Conservation (phyloP, 2,888 invertebrate species). For the Catotricha subobsoleta region DNA sequence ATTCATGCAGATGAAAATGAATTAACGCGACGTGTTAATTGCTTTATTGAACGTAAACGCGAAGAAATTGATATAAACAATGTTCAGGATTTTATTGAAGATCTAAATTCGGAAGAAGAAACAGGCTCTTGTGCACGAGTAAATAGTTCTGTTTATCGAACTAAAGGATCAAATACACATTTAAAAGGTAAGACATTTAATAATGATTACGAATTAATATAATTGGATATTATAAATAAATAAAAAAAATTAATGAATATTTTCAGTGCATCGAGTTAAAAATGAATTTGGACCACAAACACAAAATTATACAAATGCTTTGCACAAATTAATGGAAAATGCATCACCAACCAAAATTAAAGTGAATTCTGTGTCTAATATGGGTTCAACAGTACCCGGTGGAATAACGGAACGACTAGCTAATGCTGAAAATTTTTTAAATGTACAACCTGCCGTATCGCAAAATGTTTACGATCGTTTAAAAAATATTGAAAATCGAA, state of each 20-base stretch:
- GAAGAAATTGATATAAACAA: conserved; percentile 55
- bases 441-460: conserved; percentile 23
- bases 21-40: conserved; percentile 47
- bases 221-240: conserved; percentile 3
- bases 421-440: conserved; percentile 44
- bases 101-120: conserved; percentile 26
- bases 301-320: conserved; percentile 26
- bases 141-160: conserved; percentile 48
- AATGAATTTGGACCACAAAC: conserved; percentile 55
- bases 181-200: conserved; percentile 43
- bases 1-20: conserved; percentile 48
- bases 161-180: conserved; percentile 61
- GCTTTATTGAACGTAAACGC: conserved; percentile 58
- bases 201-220: too few relatives aligned
- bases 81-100: conserved; percentile 49
- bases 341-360: conserved; percentile 3
- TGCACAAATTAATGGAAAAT: conserved; percentile 31
- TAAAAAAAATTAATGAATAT: conserved; percentile 6
- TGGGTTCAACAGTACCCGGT: conserved; percentile 11
- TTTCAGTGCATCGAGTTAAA: conserved; percentile 46
- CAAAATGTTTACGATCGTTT: conserved; percentile 41
- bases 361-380: neutral
- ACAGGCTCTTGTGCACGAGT: conserved; percentile 56
- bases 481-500: conserved; percentile 54
- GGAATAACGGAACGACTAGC: conserved; percentile 50